Base-by-base conservation (phyloP, 2,797 vertebrate genomes). In the Crypturellus tataupa region DNA sequence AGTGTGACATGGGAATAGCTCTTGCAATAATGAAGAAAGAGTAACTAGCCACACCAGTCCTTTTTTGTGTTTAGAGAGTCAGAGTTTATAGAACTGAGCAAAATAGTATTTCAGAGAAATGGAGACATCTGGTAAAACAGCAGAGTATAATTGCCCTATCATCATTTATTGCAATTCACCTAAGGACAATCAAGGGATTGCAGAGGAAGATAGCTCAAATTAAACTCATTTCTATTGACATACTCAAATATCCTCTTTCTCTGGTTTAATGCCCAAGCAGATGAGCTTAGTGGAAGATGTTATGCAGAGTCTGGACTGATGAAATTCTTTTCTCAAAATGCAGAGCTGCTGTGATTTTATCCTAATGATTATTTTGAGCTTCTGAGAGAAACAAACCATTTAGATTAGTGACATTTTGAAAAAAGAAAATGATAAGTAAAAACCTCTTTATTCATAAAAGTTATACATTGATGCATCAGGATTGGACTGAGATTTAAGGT, bases 51-150 rank as follows among this genome's bases (percentile, higher is more conserved):
- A 44, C 18, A 31, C 7, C 72, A 42, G 11, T 40, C 85, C 77
- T 40, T 85, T 44, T 60, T 63, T 18, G 16, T 76, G 64, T 88
- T 91, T 94, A 39, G 24, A 64, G 53, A 86, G 15, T 4, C 44
- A 53, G 18, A 90, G 59, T 33, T 81, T 86, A 76, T 47, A 83
- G 80, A 94, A 81, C 12, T 20, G 29, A 93, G 31, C 31, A 86
- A 88, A 93, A 84, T 10, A 65, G 29, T 65, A 67, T 92, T 91
- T 91, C 59, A 91, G 73, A 85, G 40, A 94, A 91, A 87, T 81
- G 4, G 17, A 79, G 37, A 91, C 33, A 44, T 86, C 59, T 72
- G 70, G 67, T 79, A 94, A 93, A 94, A 76, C 25, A 94, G 40
- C 27, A 69, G 16, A 88, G 35, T 73, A 14, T 95, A 93, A 93